Conservation (phyloP, 2,888 invertebrate genomes). For the Acrobeloides nanus region DNA sequence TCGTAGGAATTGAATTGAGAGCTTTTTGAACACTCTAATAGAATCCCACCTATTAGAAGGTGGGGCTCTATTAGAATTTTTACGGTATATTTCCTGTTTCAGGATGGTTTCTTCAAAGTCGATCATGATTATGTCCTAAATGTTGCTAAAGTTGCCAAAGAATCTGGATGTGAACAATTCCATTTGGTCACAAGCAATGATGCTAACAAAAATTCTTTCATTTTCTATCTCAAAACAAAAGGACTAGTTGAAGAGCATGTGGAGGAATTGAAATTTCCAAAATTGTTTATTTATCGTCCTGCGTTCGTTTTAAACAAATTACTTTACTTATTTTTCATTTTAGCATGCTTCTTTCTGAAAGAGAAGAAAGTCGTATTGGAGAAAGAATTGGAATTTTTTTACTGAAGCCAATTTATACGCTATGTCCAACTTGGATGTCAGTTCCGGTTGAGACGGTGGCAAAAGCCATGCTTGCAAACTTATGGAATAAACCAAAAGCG, state of each 20-base stretch:
- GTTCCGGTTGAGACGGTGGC: conserved; percentile 1
- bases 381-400: background rate
- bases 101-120: too few species aligned
- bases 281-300: background rate
- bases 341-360: background rate
- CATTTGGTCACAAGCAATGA: conserved; percentile 57
- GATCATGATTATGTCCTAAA: too few species aligned
- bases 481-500: background rate
- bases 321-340: background rate
- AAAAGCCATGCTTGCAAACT: conserved; percentile 3
- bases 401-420: background rate
- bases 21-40: background rate
- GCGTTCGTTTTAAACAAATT: background rate
- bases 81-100: too few species aligned
- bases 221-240: conserved; percentile 58
- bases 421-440: background rate
- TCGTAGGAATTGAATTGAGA: too few species aligned
- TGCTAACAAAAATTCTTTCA: conserved; percentile 57
- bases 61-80: too few species aligned
- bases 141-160: too few species aligned
- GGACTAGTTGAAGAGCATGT: conserved; percentile 1
- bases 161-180: too few species aligned
- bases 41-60: background rate
- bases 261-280: background rate
- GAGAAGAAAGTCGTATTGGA: background rate